A percentile compares a stretch with the other conserved stretches of the same genome.
These are phyloP conservation scores for Epizoanthus illoricatus DNA, from an alignment of 92 coral and sea anemone species.

Conservation along the genomic window DNA sequence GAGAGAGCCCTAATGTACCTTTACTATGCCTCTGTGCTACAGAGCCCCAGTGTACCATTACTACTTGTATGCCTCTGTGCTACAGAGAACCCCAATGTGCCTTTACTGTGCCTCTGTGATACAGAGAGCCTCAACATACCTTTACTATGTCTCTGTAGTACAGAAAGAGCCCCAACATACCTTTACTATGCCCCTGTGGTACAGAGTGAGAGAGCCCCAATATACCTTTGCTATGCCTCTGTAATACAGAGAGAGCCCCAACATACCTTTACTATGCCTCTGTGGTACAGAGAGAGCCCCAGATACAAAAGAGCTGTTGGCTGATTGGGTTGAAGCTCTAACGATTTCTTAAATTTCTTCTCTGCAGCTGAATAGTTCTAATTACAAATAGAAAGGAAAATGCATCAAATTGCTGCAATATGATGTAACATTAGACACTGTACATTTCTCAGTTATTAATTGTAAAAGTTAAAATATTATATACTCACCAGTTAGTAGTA, in stretches of 20 bases:
- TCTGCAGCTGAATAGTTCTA: slow-evolving; percentile 75
- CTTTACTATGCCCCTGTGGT: too few relatives aligned
- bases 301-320: slow-evolving; percentile 75
- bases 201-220: background rate
- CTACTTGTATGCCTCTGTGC: too few relatives aligned
- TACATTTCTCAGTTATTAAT: background rate
- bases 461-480: background rate
- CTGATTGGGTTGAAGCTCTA: slow-evolving; percentile 62
- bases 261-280: slow-evolving; percentile 68
- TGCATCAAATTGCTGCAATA: background rate
- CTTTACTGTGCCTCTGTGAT: too few relatives aligned
- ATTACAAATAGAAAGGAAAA: background rate
- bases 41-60: too few relatives aligned
- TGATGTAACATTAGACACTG: too few relatives aligned
- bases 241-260: too few relatives aligned
- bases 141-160: too few relatives aligned
- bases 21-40: too few relatives aligned
- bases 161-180: slow-evolving; percentile 8
- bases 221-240: too few relatives aligned
- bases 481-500: background rate
- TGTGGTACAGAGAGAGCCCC: slow-evolving; percentile 70
- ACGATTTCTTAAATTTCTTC: slow-evolving; percentile 66
- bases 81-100: background rate
- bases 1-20: too few relatives aligned
- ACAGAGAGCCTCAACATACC: too few relatives aligned